Percentiles rank a stretch among this genome's conserved stretches.
Conservation (phyloP, 2,888 invertebrate genomes). For the Dynastes grantii region DNA sequence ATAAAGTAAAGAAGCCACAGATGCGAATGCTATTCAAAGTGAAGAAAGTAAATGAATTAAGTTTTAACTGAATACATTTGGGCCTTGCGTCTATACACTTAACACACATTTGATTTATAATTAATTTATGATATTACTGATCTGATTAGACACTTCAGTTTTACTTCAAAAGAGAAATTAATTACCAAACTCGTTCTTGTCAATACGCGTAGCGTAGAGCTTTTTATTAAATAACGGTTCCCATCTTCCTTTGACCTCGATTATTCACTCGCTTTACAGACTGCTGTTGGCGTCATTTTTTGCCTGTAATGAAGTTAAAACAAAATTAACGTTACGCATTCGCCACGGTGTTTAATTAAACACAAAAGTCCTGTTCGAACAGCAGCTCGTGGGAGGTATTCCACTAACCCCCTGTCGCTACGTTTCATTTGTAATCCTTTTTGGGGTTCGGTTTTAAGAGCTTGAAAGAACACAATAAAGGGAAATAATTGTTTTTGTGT, state of each 20-base stretch:
- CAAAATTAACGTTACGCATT: slow-evolving; percentile 27
- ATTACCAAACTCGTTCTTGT: not conserved
- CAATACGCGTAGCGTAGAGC: not conserved
- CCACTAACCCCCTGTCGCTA: not conserved
- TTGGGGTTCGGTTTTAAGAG: not conserved
- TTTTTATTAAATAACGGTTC: slow-evolving; percentile 17
- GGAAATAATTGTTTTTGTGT: slow-evolving; percentile 2
- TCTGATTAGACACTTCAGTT: slow-evolving; percentile 8
- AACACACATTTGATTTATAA: not conserved
- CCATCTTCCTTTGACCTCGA: not conserved
- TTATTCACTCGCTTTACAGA: slow-evolving; percentile 8
- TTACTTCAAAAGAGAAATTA: slow-evolving; percentile 3
- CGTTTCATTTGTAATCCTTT: no score
- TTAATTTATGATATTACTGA: not conserved
- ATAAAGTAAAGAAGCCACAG: no score
- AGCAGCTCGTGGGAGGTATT: no score
- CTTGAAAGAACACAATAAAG: slow-evolving; percentile 5
- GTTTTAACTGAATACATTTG: no score
- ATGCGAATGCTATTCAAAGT: no score
- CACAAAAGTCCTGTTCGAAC: not conserved
- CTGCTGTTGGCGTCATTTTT: slow-evolving; percentile 1
- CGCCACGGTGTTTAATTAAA: slow-evolving; percentile 23
- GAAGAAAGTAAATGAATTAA: no score
- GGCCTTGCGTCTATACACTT: not conserved
- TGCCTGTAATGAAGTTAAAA: slow-evolving; percentile 28